Percentiles rank a stretch among this genome's conserved stretches.
phyloP scores from a whole-genome alignment of 2,113 vertebrate genomes.

The Macrotis lagotis region DNA sequence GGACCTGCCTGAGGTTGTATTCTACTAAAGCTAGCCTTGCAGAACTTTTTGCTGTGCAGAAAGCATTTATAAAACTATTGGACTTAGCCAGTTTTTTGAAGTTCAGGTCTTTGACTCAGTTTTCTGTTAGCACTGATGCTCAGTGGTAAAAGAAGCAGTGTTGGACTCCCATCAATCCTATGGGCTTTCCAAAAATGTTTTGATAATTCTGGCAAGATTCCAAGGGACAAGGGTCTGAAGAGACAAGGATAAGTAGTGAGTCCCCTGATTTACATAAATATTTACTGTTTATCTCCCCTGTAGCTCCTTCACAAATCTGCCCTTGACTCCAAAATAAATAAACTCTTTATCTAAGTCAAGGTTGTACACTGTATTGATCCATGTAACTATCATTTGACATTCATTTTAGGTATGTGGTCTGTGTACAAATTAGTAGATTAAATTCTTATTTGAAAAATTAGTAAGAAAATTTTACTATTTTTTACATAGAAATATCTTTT shows the following conservation, averaged over 20 bases:
- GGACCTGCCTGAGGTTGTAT: not conserved
- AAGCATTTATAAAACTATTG: not conserved
- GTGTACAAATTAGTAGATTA: too few species aligned
- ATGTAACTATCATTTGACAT: too few species aligned
- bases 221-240: not conserved
- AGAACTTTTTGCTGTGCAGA: not conserved
- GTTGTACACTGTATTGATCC: too few species aligned
- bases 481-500: too few species aligned
- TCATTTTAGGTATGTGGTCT: too few species aligned
- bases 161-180: not conserved
- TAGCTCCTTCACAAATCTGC: not conserved
- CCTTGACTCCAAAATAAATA: not conserved
- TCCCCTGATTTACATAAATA: not conserved
- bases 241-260: not conserved
- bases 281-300: not conserved
- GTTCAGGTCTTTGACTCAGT: not conserved
- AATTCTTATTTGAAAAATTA: too few species aligned
- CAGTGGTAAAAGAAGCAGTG: not conserved
- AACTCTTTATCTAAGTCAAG: too few species aligned
- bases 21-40: not conserved
- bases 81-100: not conserved
- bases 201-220: not conserved
- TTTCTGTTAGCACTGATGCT: not conserved
- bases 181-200: not conserved
- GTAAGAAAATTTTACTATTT: too few species aligned